phyloP scores from a whole-genome alignment of 1,140 invertebrate genomes.

The Ceratoteleas bidentatus region DNA sequence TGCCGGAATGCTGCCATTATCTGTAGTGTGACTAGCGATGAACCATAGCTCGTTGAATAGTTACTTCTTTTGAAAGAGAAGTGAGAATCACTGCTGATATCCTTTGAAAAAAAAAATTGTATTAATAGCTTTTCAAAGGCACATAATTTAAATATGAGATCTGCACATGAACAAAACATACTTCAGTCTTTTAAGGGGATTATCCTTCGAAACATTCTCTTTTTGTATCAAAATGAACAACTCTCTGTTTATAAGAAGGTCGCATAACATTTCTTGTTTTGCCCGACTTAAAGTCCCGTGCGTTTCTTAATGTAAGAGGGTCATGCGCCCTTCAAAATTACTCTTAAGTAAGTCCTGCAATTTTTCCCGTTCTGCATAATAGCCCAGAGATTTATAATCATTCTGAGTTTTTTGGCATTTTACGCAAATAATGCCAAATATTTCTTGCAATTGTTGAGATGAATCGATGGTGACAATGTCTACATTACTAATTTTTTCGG shows the following conservation, averaged over 20 bases:
- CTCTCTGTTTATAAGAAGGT: slow-evolving; percentile 22
- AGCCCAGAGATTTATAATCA: too few relatives aligned
- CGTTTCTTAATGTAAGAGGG: slow-evolving; percentile 19
- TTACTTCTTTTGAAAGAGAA: slow-evolving; percentile 12
- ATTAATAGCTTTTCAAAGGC: too few relatives aligned
- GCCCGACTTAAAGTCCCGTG: slow-evolving; percentile 4
- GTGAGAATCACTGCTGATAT: slow-evolving; percentile 21
- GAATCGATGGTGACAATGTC: too few relatives aligned
- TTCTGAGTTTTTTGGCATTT: too few relatives aligned
- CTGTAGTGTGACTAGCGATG: slow-evolving; percentile 21
- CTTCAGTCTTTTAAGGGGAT: slow-evolving; percentile 12
- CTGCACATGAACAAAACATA: slow-evolving; percentile 6
- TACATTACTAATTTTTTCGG: too few relatives aligned
- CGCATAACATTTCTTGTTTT: slow-evolving; percentile 17
- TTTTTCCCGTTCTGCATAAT: too few relatives aligned
- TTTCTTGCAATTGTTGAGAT: too few relatives aligned
- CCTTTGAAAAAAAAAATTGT: slow-evolving; percentile 6
- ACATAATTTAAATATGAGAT: too few relatives aligned
- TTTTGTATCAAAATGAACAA: slow-evolving; percentile 15
- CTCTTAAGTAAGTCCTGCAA: too few relatives aligned
- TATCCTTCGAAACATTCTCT: slow-evolving; percentile 9
- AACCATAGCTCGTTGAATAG: slow-evolving; percentile 30
- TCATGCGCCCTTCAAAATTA: slow-evolving; percentile 17
- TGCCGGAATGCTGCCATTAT: slow-evolving; percentile 13
- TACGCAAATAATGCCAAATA: too few relatives aligned